Evolutionary conservation across 2,797 vertebrate species (phyloP).

Genomic region (Danio albolineatus): DNA sequence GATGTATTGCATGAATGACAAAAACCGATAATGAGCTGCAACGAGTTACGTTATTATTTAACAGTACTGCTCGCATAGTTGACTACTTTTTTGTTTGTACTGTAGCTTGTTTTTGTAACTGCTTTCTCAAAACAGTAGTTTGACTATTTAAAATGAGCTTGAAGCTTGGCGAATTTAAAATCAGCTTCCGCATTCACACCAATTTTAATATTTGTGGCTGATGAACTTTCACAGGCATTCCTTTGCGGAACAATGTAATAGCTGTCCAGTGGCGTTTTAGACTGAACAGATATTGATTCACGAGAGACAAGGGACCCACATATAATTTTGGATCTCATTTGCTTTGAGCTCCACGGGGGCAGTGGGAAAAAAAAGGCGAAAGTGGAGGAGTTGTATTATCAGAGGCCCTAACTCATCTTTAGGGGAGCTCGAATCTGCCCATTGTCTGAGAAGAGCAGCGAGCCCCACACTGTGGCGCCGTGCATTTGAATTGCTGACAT

Average conservation of each 20-base stretch:
- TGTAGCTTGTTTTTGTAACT: background rate
- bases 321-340: slow-evolving; percentile 57
- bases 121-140: background rate
- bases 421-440: slow-evolving; percentile 57
- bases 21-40: no score
- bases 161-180: background rate
- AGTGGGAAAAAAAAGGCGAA: slow-evolving; percentile 45
- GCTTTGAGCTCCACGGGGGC: slow-evolving; percentile 53
- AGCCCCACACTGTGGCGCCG: slow-evolving; percentile 64
- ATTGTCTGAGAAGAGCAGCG: slow-evolving; percentile 64
- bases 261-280: slow-evolving; percentile 41
- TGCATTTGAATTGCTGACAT: slow-evolving; percentile 67
- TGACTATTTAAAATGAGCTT: background rate
- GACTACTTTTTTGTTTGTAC: background rate
- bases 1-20: no score
- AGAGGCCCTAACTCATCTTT: slow-evolving; percentile 61
- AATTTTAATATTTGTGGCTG: slow-evolving; percentile 1
- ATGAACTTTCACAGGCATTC: slow-evolving; percentile 37
- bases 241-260: slow-evolving; percentile 24
- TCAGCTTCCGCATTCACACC: background rate
- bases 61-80: no score
- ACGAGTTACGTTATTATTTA: no score
- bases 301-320: slow-evolving; percentile 42
- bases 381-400: slow-evolving; percentile 56
- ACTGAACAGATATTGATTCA: slow-evolving; percentile 48